These are phyloP conservation scores for Onychostoma macrolepis DNA, from an alignment of 2,113 vertebrate genomes.

Conservation along the genomic window DNA sequence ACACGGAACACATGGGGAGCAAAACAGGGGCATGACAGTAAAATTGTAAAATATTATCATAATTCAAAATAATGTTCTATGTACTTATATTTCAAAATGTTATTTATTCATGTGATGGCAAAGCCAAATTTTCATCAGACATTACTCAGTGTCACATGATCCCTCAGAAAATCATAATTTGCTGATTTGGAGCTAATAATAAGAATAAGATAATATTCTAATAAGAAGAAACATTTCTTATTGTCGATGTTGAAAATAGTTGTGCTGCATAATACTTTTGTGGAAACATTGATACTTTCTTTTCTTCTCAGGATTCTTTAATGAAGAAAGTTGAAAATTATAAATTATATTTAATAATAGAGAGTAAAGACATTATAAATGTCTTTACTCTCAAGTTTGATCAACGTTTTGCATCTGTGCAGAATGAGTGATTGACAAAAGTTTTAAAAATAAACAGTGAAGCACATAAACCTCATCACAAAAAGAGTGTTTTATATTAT, in stretches of 20 bases:
- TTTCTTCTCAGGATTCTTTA: no score
- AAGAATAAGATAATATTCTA: no score
- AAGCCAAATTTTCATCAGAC: not conserved
- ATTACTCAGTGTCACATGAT: not conserved
- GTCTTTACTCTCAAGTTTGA: not conserved
- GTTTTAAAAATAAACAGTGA: not conserved
- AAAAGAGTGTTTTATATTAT: not conserved
- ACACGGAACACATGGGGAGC: no score
- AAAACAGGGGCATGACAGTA: no score
- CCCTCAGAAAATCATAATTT: not conserved
- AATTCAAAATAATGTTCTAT: not conserved
- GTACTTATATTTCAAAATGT: not conserved
- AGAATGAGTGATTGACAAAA: not conserved
- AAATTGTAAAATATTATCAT: not conserved
- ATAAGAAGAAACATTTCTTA: not conserved
- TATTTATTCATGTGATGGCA: not conserved
- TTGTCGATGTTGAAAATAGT: not conserved
- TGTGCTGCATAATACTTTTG: not conserved
- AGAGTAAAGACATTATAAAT: no score
- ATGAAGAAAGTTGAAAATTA: no score
- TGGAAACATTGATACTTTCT: no score
- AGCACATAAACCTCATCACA: not conserved
- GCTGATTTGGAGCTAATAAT: not conserved
- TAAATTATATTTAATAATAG: no score
- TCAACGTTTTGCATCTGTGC: not conserved